Evolutionary conservation across 2,113 vertebrate species (phyloP).

Genomic region (Choloepus hoffmanni): DNA sequence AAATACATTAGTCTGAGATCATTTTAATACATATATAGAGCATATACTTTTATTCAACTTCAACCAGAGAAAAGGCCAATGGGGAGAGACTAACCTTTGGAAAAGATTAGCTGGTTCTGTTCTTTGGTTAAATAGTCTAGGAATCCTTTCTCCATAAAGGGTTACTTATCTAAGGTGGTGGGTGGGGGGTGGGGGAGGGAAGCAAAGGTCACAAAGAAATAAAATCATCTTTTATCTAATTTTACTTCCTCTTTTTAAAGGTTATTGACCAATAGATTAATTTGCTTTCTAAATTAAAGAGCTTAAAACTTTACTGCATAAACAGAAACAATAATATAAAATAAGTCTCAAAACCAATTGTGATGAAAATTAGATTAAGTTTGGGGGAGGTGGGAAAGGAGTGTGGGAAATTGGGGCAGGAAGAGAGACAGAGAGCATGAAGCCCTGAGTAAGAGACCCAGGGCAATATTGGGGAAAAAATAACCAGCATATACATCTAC

Average conservation of each 20-base stretch:
- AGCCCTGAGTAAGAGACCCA: not conserved
- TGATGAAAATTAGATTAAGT: constrained; percentile 17
- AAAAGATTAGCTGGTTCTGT: not conserved
- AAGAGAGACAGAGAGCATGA: not conserved
- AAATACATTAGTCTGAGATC: constrained; percentile 17
- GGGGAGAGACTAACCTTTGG: not conserved
- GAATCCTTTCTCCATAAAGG: not conserved
- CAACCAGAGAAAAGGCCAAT: not conserved
- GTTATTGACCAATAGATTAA: not conserved
- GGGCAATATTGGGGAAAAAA: not conserved
- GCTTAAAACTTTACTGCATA: constrained; percentile 29
- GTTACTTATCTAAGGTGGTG: not conserved
- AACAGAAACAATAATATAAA: not conserved
- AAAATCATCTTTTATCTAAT: not conserved
- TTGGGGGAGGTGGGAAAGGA: not conserved
- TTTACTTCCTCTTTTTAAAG: not conserved
- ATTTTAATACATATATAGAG: not conserved
- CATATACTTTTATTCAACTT: constrained; percentile 41
- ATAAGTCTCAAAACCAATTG: not conserved
- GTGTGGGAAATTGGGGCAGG: not conserved
- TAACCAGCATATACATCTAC: not conserved
- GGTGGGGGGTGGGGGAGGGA: not conserved
- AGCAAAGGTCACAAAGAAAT: constrained; percentile 19
- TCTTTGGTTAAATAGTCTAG: constrained; percentile 40
- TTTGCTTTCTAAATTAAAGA: constrained; percentile 20